Evolutionary conservation across 1,140 invertebrate genomes (phyloP), one percentile per base, ranked within the genome.

Genomic region (Apis cerana): DNA sequence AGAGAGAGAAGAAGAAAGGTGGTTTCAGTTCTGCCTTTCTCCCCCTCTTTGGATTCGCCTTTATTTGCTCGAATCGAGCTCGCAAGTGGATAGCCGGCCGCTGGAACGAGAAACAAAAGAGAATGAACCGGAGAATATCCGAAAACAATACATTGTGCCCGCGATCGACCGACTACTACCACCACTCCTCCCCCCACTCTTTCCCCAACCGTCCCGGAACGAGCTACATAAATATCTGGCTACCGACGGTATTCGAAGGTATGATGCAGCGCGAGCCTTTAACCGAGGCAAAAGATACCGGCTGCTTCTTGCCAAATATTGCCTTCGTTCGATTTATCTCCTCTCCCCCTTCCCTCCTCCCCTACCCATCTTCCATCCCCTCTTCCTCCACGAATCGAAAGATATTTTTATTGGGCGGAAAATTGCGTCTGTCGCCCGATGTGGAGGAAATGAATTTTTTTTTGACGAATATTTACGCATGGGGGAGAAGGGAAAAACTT

Each of bases 91-190:
- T 80, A 80, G 77, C 61, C 71, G 71, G 79, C 69, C 68, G 64
- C 50, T 65, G 75, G 79, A 61, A 88, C 62, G 27, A 79, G 83
- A 70, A 80, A 88, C 86, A 88, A 88, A 88, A 77, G 76, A 50
- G 76, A 83, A 85, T 76, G 87, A 85, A 74, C 70, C 78, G 62
- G 43, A 86, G 87, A 86, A 84, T 89, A 89, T 89, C 88, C 81
- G 87, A 89, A 89, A 89, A 89, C 88, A 89, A 89, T 89, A 89
- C 84, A 87, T 89, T 85, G 78, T 82, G 72, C 75, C 64, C 72
- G 56, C 76, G 84, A 83, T 70, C 77, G 80, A 79, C 58, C 69
- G 77, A 64, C 70, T 67, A 58, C 58, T 52, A 58, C 56, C 5
- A 43, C 33, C 33, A 43, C 4, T n/a, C 70, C 61, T 43, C 58